phyloP scores from a whole-genome alignment of 2,797 vertebrate genomes.

The Platalea minor region DNA sequence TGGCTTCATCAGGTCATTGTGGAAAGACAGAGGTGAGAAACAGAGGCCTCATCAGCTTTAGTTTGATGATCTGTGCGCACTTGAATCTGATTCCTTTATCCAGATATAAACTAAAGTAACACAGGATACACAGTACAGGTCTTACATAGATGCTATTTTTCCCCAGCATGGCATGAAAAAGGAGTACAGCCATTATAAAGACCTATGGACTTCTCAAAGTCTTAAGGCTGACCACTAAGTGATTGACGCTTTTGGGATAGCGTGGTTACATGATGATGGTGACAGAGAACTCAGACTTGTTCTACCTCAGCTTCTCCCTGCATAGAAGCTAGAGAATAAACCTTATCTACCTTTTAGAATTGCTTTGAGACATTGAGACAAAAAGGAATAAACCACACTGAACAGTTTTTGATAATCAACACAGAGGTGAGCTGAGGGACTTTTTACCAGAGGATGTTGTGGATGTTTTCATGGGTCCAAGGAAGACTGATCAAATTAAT shows the following conservation, averaged over 20 bases:
- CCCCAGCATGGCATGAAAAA: neutral
- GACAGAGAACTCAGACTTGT: neutral
- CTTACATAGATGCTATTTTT: neutral
- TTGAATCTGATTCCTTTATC: neutral
- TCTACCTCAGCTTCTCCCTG: neutral
- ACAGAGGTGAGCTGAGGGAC: neutral
- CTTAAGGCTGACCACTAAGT: neutral
- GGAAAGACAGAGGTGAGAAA: neutral
- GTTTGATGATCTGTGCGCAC: neutral
- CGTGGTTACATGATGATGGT: neutral
- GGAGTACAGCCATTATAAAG: neutral
- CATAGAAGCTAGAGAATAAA: neutral
- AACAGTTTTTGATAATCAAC: neutral
- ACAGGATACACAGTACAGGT: neutral
- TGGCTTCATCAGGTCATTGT: neutral
- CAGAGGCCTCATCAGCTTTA: neutral
- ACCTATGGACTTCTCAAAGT: neutral
- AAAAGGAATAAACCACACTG: neutral
- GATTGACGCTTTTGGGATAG: neutral
- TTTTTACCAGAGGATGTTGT: neutral
- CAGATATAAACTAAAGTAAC: neutral
- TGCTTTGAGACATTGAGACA: neutral
- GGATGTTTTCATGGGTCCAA: neutral
- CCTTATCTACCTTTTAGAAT: neutral
- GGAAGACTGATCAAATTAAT: neutral